Evolutionary conservation across 2,113 vertebrate species (phyloP), one percentile per base, ranked within the genome.

Genomic region (Datnioides undecimradiatus): DNA sequence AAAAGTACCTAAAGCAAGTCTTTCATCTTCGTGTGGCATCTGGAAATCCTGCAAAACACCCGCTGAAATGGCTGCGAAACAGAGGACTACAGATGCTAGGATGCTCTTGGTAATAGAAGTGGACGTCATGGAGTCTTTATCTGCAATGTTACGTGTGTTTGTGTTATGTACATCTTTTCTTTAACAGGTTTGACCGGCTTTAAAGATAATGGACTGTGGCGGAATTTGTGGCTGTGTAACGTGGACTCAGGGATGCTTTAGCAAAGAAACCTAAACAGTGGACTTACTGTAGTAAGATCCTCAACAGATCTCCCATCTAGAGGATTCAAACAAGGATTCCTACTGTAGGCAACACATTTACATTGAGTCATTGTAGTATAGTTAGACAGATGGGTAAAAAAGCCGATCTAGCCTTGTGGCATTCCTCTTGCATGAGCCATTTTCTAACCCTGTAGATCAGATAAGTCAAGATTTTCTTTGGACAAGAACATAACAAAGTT

Each of bases 151-250:
- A 29, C 81, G 63, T 89, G 69, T 88, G 70, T 87, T 81, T 88
- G 81, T 90, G 72, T 90, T 86, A 11, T 92, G 78, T 88, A 83
- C 73, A 74, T 84, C 72, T 83, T 92, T 88, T 85, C 82, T 91
- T 90, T 92, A 87, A 93, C 92, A 93, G 92, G 92, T 92, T 69
- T 91, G 82, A 75, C 82, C 87, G 41, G n/a, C 90, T 79, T 79
- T 87, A 85, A 76, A 74, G 76, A 46, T 82, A 76, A 10, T 79
- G 83, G 76, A 84, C 71, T 87, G 41, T 82, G 82, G 78, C 79
- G 77, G 57, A 63, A 60, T 74, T 79, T 74, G 45, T 82, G 59
- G 76, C 76, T 59, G 49, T 64, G 6, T 84, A 85, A 84, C 16
- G 5, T 75, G 84, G 58, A 85, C n/a, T 54, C 29, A 6, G 49